A percentile compares a stretch with the other conserved stretches of the same genome.
phyloP scores from a whole-genome alignment of 1,140 invertebrate species.

The Venustaconcha ellipsiformis region DNA sequence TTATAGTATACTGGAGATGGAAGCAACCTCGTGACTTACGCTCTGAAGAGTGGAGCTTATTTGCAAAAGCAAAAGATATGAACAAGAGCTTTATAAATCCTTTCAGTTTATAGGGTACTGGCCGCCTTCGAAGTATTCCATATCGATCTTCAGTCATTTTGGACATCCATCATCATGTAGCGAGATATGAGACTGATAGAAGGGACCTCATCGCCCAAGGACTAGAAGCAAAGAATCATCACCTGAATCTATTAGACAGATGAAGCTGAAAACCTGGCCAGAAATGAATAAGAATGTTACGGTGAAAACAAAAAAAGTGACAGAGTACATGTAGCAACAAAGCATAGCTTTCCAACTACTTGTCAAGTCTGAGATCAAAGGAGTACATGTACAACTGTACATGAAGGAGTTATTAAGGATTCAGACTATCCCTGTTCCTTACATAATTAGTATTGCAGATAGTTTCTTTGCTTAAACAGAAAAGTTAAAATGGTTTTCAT shows the following conservation, averaged over 20 bases:
- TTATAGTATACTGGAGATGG: neutral
- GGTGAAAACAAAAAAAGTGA: conserved; percentile 11
- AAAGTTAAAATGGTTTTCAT: conserved; percentile 24
- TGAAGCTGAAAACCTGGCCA: conserved; percentile 30
- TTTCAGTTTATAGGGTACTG: conserved; percentile 21
- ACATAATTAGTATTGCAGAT: conserved; percentile 21
- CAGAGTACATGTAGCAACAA: conserved; percentile 20
- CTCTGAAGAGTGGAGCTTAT: conserved; percentile 23
- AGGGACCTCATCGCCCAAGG: conserved; percentile 26
- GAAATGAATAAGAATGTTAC: conserved; percentile 27
- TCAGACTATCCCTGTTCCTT: conserved; percentile 12
- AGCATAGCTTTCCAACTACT: conserved; percentile 25
- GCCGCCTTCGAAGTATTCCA: conserved; percentile 20
- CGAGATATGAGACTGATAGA: neutral
- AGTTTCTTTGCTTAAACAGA: conserved; percentile 29
- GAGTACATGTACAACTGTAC: conserved; percentile 1
- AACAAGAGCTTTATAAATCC: conserved; percentile 30
- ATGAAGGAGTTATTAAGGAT: conserved; percentile 16
- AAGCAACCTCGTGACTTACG: conserved; percentile 29
- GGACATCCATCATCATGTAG: conserved; percentile 11
- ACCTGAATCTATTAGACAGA: conserved; percentile 31
- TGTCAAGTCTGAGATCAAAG: conserved; percentile 10
- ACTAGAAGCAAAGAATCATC: conserved; percentile 25
- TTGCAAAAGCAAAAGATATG: conserved; percentile 19
- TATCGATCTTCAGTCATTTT: conserved; percentile 10